Base-by-base conservation (phyloP, 2,113 vertebrate species). In the Heterotis niloticus region DNA sequence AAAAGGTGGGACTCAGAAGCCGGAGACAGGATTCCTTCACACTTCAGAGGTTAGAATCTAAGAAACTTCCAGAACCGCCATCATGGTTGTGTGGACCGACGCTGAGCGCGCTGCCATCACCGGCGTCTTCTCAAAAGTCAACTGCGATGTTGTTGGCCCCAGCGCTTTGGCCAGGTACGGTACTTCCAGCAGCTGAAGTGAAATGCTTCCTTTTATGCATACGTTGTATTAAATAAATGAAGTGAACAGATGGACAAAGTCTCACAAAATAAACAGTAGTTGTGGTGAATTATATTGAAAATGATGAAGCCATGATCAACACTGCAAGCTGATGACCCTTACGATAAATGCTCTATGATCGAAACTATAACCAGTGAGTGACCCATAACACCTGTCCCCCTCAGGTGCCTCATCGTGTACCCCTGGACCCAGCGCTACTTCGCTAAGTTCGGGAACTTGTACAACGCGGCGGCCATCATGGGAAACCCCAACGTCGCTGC, bases 401-500 rank as follows among this genome's bases (percentile, higher is more conserved):
- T 20, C 59, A 89, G 87, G 71, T 84, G 94, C 75, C 94, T 95
- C 79, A 0, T 11, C 60, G 87, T 86, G 82, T 90, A 81, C 81
- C 94, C 93, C 0, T 85, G 82, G 84, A 90, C 90, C 0, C 95
- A 95, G 90, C 93, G 92, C 78, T 94, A 96, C 83, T 95, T 96
- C 84, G 82, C 87, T 18, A 86, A 91, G 75, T 94, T 93, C 0
- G 91, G 85, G 16, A 86, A 93, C 70, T 83, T 94, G 78, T 89
- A 88, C 85, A 82, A 78, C 1, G 89, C 91, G 76, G 93, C 93
- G 0, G 69, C 78, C n/a, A 86, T 81, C 88, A 91, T 79, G 73
- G 92, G 75, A 78, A 84, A 70, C 74, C 20, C 24, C 90, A 95
- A 0, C 91, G 94, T 82, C 77, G 83, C 84, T 14, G 72, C 54